These are phyloP conservation scores for Nebria salina DNA, from an alignment of 2,888 invertebrate species.

Conservation along the genomic window DNA sequence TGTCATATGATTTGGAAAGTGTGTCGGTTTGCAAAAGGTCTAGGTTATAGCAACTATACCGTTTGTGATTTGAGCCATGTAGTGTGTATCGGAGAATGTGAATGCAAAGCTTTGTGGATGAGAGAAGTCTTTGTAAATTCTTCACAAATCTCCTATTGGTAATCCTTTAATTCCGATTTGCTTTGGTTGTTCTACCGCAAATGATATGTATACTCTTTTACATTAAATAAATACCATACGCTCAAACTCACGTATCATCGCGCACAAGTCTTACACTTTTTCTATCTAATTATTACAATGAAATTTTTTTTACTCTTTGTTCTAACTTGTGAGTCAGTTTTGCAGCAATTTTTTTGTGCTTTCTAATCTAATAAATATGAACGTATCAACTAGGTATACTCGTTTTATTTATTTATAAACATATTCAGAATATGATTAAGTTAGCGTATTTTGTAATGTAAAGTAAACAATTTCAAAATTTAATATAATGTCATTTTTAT, in stretches of 20 bases:
- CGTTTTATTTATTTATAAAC: too few species aligned
- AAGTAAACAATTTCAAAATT: not conserved
- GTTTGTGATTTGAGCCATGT: not conserved
- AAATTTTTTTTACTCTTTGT: not conserved
- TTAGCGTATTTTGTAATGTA: too few species aligned
- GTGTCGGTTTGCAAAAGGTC: not conserved
- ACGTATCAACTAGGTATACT: too few species aligned
- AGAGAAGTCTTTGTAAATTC: not conserved
- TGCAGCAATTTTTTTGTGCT: too few species aligned
- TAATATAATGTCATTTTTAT: not conserved
- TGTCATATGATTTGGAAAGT: not conserved
- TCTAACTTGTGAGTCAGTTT: too few species aligned
- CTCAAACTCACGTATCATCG: not conserved
- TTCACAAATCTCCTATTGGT: conserved; percentile 49
- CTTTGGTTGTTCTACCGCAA: conserved; percentile 52
- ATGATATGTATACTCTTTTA: conserved; percentile 38
- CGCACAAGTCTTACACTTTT: not conserved
- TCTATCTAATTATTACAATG: not conserved
- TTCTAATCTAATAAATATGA: too few species aligned
- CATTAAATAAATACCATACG: not conserved
- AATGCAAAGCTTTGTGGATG: not conserved
- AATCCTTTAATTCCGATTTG: conserved; percentile 51
- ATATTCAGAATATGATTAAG: too few species aligned
- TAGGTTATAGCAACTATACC: not conserved
- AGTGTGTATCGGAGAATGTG: not conserved